phyloP scores from a whole-genome alignment of 2,797 vertebrate genomes.

The Tangara arthus region DNA sequence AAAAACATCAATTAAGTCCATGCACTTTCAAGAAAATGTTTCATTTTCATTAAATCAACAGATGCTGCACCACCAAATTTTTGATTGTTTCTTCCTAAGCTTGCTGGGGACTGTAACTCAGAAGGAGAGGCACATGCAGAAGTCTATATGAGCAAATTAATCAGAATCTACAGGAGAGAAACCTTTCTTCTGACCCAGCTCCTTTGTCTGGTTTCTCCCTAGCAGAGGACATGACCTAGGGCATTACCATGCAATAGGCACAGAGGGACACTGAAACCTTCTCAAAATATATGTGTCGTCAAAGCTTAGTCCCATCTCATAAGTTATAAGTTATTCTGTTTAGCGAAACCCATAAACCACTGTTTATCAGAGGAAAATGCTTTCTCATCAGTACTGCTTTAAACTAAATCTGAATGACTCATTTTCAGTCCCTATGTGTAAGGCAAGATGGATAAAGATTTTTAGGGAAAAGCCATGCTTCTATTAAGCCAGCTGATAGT shows the following conservation, averaged over 20 bases:
- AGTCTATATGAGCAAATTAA: background rate
- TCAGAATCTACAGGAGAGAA: background rate
- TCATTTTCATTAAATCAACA: background rate
- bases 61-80: background rate
- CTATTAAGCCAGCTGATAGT: background rate
- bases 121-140: background rate
- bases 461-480: background rate
- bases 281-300: fast-evolving
- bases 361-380: background rate
- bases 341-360: background rate
- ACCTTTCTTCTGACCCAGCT: background rate
- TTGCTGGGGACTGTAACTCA: background rate
- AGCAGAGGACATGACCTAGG: background rate
- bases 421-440: fast-evolving
- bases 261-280: background rate
- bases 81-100: background rate
- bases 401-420: background rate
- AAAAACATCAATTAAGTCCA: background rate
- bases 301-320: background rate
- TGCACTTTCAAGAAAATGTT: background rate
- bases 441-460: background rate
- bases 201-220: background rate
- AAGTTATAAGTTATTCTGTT: background rate
- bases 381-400: background rate
- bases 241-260: background rate